phyloP scores from a whole-genome alignment of 2,113 vertebrate genomes.

The Spea bombifrons region DNA sequence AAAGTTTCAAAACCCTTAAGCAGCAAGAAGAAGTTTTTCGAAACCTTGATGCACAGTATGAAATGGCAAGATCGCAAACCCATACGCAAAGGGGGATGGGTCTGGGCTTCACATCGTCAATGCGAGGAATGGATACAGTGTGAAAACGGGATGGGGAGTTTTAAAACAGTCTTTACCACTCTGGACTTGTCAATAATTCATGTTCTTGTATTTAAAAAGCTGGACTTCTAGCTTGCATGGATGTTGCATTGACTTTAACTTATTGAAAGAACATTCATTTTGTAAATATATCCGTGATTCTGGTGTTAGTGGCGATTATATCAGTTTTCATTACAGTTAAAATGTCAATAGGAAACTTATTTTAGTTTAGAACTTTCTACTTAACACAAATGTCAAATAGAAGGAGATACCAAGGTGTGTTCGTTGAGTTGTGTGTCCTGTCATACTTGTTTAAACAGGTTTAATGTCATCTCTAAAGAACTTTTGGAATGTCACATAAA shows the following conservation, averaged over 20 bases:
- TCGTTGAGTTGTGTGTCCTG: constrained; percentile 78
- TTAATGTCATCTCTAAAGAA: constrained; percentile 85
- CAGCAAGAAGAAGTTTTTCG: constrained; percentile 97
- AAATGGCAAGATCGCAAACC: constrained; percentile 96
- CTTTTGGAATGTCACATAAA: constrained; percentile 79
- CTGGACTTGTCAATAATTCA: constrained; percentile 67
- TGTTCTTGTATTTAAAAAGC: constrained; percentile 82
- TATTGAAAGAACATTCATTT: constrained; percentile 82
- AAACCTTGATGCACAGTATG: constrained; percentile 95
- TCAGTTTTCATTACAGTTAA: constrained; percentile 75
- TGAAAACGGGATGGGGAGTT: constrained; percentile 58
- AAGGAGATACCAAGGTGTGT: constrained; percentile 69
- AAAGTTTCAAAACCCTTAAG: constrained; percentile 90
- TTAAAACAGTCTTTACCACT: constrained; percentile 51
- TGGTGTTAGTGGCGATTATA: constrained; percentile 83
- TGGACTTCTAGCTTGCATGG: constrained; percentile 89
- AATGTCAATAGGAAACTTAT: constrained; percentile 66
- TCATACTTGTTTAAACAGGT: constrained; percentile 82
- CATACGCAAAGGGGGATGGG: constrained; percentile 98
- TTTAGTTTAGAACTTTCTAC: constrained; percentile 71
- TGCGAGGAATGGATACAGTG: constrained; percentile 92
- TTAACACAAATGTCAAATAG: constrained; percentile 65
- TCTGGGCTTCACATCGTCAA: constrained; percentile 92
- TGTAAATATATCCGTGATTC: constrained; percentile 93
- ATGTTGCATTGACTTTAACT: constrained; percentile 94